Conservation (phyloP, 2,797 vertebrate species). For the Typhlichthys subterraneus region DNA sequence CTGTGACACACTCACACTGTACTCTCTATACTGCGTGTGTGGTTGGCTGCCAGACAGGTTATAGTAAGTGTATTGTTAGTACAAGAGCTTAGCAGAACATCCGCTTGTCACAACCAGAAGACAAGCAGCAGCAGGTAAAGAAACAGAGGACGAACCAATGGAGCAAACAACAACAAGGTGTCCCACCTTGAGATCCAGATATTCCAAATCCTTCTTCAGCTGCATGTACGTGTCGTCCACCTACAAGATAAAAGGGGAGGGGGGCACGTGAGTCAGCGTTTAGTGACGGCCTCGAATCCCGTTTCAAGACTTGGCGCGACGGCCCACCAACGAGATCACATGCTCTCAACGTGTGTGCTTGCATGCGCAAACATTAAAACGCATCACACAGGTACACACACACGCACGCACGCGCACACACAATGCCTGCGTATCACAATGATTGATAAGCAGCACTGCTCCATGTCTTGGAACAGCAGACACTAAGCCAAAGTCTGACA, state of each 20-base stretch:
- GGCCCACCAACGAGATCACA: too few species aligned
- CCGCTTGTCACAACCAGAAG: slow-evolving; percentile 13
- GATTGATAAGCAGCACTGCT: not conserved
- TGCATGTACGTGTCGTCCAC: slow-evolving; percentile 92
- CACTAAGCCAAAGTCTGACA: not conserved
- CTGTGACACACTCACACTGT: slow-evolving; percentile 3
- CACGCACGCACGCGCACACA: slow-evolving; percentile 6
- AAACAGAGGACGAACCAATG: not conserved
- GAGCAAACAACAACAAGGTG: not conserved
- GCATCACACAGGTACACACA: slow-evolving; percentile 25
- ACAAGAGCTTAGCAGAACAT: not conserved
- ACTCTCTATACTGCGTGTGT: not conserved
- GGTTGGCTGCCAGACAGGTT: slow-evolving; percentile 11
- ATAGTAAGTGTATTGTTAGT: slow-evolving; percentile 22
- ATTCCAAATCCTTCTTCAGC: slow-evolving; percentile 95
- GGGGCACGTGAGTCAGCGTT: not conserved
- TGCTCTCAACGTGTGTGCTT: too few species aligned
- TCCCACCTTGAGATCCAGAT: slow-evolving; percentile 94
- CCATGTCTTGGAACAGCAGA: not conserved
- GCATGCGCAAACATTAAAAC: too few species aligned
- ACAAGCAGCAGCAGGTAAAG: not conserved
- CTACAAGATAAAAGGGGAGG: slow-evolving; percentile 63
- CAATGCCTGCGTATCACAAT: not conserved
- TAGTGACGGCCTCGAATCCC: too few species aligned
- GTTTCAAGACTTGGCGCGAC: not conserved